Evolutionary conservation across 2,113 vertebrate species (phyloP), one percentile per base, ranked within the genome.

Genomic region (Pionites leucogaster): DNA sequence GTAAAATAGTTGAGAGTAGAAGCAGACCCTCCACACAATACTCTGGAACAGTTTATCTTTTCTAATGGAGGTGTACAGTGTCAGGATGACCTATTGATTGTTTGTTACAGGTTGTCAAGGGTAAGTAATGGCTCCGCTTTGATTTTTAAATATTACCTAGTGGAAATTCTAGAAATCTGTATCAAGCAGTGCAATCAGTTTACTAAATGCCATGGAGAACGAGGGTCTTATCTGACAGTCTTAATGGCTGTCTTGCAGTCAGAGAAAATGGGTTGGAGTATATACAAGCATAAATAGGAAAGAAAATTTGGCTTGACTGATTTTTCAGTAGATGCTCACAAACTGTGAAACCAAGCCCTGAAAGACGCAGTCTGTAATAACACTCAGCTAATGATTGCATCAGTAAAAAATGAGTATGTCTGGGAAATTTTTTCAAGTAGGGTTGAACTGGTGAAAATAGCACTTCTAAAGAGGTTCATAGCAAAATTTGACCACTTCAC

Each of bases 81-180:
- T 94, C 93, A 95, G 72, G 46, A 65, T 27, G 77, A 89, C 86
- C 83, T 65, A 25, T 31, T 49, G 53, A 62, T 80, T 91, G 16
- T 55, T 93, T 74, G 62, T 72, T 86, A 91, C 1, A 4, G 14
- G 50, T 77, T 91, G 35, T 78, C 2, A 3, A 67, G 31, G 22
- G 7, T 52, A 67, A 91, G 49, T 19, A 86, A 70, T 69, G 35
- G 47, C 18, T 86, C 68, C 35, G 76, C 35, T 42, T 72, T 78
- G 75, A 86, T 76, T 39, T 83, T 93, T 88, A 95, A 92, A 90
- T 69, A 90, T 93, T 90, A 93, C 44, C 89, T 55, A 86, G 57
- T 80, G 33, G 44, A 78, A 74, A 23, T 53, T 39, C 63, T 88
- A 82, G 82, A 90, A 82, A 71, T 76, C 53, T 49, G 19, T 82